These are phyloP conservation scores for Gopherus flavomarginatus DNA, from an alignment of 2,113 vertebrate species.

Conservation along the genomic window DNA sequence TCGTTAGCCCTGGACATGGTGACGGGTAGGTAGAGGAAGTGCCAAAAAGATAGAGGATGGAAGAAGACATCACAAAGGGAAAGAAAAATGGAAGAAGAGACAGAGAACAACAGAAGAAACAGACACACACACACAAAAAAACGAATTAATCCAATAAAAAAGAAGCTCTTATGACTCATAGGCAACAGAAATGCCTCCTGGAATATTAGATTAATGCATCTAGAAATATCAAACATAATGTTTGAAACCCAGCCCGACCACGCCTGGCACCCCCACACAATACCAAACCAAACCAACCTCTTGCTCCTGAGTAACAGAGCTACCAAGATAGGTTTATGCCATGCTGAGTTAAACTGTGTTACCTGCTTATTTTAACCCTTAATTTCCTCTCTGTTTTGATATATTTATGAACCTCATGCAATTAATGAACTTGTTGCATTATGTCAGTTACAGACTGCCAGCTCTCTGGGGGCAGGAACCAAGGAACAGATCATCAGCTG, in stretches of 20 bases:
- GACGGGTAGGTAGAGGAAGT: neutral
- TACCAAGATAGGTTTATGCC: neutral
- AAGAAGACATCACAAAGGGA: neutral
- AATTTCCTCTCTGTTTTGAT: neutral
- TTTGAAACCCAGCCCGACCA: neutral
- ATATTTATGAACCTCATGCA: constrained; percentile 11
- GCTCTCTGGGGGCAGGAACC: neutral
- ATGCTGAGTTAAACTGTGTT: neutral
- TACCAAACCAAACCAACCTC: neutral
- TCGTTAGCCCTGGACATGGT: neutral
- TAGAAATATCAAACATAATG: neutral
- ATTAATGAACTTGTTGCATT: neutral
- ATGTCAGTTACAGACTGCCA: neutral
- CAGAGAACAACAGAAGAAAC: neutral
- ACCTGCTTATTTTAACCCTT: neutral
- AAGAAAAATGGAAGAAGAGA: neutral
- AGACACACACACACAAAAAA: neutral
- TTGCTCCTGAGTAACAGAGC: neutral
- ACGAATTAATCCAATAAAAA: neutral
- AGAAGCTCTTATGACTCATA: neutral
- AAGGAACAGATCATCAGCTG: neutral
- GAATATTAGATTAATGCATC: neutral
- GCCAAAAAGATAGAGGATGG: neutral
- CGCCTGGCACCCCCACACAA: neutral
- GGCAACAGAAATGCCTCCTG: neutral